Conservation (phyloP, 2,888 invertebrate species). For the Poecilus cupreus region DNA sequence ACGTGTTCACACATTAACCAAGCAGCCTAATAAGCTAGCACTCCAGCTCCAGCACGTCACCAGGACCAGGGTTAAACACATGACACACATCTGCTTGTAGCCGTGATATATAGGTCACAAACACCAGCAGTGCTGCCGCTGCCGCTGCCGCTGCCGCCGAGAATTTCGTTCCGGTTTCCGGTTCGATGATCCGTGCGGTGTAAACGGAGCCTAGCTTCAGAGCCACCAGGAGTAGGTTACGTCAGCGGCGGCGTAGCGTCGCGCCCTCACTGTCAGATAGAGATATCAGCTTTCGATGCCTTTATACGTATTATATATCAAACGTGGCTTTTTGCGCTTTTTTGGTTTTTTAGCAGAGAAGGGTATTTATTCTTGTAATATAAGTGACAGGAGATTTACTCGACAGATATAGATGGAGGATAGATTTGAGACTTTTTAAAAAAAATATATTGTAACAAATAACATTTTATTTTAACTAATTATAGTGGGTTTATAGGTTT, state of each 20-base stretch:
- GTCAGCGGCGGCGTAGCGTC: neutral
- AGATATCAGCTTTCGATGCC: conserved; percentile 33
- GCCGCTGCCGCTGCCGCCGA: conserved; percentile 66
- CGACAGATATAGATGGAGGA: no score
- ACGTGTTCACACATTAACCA: conserved; percentile 3
- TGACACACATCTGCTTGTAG: neutral
- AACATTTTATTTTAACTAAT: no score
- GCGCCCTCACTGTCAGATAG: neutral
- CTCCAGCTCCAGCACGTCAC: no score
- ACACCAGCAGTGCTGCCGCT: neutral
- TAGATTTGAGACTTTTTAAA: no score
- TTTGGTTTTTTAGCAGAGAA: neutral
- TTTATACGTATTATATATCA: conserved; percentile 2
- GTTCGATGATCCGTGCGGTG: conserved; percentile 26
- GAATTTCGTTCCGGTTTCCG: conserved; percentile 66
- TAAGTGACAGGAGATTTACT: no score
- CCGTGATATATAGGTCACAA: conserved; percentile 9
- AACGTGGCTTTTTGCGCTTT: neutral
- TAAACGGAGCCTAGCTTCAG: conserved; percentile 16
- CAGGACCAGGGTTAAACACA: neutral
- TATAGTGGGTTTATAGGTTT: no score
- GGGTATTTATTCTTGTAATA: conserved; percentile 8
- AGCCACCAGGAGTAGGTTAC: neutral
- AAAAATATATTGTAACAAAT: no score
- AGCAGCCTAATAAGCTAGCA: no score